A percentile compares a stretch with the other conserved stretches of the same genome.
These are phyloP conservation scores for Plebejus melissa DNA, from an alignment of 2,888 invertebrate species.

Conservation along the genomic window DNA sequence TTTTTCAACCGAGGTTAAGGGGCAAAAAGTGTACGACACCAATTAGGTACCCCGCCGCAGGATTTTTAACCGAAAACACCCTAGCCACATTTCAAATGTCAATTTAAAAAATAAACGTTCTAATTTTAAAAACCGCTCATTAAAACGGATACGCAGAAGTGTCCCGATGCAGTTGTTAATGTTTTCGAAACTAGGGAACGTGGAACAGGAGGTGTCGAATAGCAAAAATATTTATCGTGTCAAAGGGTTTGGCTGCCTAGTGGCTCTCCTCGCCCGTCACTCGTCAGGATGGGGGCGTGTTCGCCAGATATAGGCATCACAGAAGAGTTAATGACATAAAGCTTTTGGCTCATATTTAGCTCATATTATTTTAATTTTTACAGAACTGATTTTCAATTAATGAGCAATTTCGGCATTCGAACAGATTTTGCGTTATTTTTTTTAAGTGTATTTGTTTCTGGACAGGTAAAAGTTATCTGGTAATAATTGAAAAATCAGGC, in stretches of 20 bases:
- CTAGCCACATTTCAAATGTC: conserved; percentile 38
- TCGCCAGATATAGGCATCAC: conserved; percentile 34
- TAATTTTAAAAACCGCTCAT: conserved; percentile 54
- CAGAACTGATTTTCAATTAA: no score
- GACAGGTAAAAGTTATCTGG: no score
- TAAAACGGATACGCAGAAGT: conserved; percentile 53
- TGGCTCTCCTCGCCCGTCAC: conserved; percentile 46
- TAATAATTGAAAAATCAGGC: no score
- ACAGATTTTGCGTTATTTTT: no score
- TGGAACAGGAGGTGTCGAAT: conserved; percentile 54
- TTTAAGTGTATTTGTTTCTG: no score
- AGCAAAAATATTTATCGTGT: conserved; percentile 65
- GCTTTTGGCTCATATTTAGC: not conserved
- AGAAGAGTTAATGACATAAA: conserved; percentile 18
- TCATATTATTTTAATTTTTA: no score
- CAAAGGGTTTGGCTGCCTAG: conserved; percentile 54
- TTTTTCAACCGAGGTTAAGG: not conserved
- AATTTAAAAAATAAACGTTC: conserved; percentile 52
- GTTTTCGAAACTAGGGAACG: conserved; percentile 39
- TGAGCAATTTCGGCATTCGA: no score
- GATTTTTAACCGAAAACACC: conserved; percentile 22
- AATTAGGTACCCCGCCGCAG: conserved; percentile 36
- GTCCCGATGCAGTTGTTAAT: conserved; percentile 40
- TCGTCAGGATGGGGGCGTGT: conserved; percentile 43
- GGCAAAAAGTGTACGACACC: conserved; percentile 10